Percentiles rank a stretch among this genome's conserved stretches.
These are phyloP conservation scores for Hyperoplus immaculatus DNA, from an alignment of 2,797 vertebrate species.

Conservation along the genomic window DNA sequence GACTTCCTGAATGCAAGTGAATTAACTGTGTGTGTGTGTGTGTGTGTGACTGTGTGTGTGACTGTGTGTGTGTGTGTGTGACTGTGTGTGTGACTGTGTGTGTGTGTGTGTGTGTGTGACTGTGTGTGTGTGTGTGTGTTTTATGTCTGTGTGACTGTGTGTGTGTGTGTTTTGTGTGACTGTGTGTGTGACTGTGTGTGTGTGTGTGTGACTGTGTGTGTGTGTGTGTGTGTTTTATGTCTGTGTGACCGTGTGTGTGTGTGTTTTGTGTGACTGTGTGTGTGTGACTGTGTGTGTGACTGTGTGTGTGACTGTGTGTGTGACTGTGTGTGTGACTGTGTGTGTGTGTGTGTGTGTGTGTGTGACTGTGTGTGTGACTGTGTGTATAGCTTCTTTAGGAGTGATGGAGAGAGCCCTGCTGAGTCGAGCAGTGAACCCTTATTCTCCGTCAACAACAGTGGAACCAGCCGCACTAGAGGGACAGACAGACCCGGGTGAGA, in stretches of 20 bases:
- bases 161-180: too few species aligned
- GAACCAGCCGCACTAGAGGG: constrained; percentile 88
- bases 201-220: constrained; percentile 6
- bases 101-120: neutral
- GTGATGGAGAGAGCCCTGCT: constrained; percentile 92
- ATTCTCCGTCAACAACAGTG: constrained; percentile 91
- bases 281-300: constrained; percentile 21
- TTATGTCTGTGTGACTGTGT: constrained; percentile 28
- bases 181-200: constrained; percentile 50
- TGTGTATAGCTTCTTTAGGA: constrained; percentile 91
- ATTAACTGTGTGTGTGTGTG: constrained; percentile 40
- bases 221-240: neutral
- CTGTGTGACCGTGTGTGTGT: neutral
- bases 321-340: constrained; percentile 3
- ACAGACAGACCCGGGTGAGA: constrained; percentile 89
- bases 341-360: constrained; percentile 2
- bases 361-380: neutral
- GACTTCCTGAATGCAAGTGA: constrained; percentile 46
- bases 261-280: constrained; percentile 12
- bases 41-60: constrained; percentile 15
- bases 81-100: constrained; percentile 7
- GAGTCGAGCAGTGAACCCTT: constrained; percentile 93
- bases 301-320: constrained; percentile 58
- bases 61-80: constrained; percentile 49
- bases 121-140: too few species aligned